A percentile compares a stretch with the other conserved stretches of the same genome.
Evolutionary conservation across 2,797 vertebrate genomes (phyloP).

Genomic region (Parauchenoglanis punctatus): DNA sequence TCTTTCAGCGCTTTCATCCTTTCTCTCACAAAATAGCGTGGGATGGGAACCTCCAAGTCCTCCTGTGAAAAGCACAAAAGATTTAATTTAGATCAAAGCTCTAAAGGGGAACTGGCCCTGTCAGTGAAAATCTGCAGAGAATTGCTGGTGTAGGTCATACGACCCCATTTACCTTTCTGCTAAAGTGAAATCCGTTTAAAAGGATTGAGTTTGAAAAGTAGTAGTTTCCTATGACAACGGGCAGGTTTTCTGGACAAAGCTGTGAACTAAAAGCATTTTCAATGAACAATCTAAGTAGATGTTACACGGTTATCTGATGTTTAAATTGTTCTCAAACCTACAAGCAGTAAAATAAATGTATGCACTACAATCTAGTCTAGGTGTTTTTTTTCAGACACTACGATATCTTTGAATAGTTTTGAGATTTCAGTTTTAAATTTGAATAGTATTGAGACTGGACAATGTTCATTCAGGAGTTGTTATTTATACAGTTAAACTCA

Average conservation of each 20-base stretch:
- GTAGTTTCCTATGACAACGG: slow-evolving; percentile 30
- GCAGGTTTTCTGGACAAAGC: neutral
- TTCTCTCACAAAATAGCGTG: slow-evolving; percentile 84
- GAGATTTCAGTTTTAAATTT: slow-evolving; percentile 12
- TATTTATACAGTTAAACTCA: slow-evolving; percentile 35
- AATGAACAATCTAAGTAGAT: neutral
- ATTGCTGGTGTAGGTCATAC: slow-evolving; percentile 31
- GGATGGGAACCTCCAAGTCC: slow-evolving; percentile 83
- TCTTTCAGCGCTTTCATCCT: slow-evolving; percentile 74
- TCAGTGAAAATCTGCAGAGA: slow-evolving; percentile 36
- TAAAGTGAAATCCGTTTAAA: slow-evolving; percentile 40
- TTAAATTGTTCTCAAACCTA: neutral
- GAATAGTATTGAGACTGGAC: slow-evolving; percentile 6
- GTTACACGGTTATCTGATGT: neutral
- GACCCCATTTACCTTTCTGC: slow-evolving; percentile 50
- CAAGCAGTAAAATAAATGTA: neutral
- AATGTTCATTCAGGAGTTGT: neutral
- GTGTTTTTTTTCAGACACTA: neutral
- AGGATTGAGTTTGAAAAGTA: slow-evolving; percentile 32
- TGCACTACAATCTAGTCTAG: neutral
- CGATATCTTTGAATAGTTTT: too few species aligned
- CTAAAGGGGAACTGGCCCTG: slow-evolving; percentile 5
- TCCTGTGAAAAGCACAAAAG: slow-evolving; percentile 68
- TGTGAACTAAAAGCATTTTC: neutral
- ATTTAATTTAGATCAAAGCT: slow-evolving; percentile 38